Evolutionary conservation across 2,113 vertebrate species (phyloP).

Genomic region (Chionomys nivalis): DNA sequence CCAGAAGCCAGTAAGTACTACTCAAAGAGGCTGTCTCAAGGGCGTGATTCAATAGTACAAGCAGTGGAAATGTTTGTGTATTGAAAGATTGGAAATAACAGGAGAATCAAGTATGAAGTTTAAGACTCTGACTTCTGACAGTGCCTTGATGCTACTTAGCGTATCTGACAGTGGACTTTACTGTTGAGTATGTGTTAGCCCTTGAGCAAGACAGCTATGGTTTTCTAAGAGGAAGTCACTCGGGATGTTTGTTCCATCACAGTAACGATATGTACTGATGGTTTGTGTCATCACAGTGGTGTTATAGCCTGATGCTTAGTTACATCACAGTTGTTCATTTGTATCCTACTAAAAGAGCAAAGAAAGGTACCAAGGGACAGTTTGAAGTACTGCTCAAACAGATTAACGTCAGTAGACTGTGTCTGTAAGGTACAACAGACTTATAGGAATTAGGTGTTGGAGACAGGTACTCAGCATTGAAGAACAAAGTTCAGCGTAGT

Average conservation of each 20-base stretch:
- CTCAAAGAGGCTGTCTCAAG: fast-evolving
- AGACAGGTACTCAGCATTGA: background rate
- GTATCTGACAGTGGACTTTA: background rate
- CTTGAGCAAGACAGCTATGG: background rate
- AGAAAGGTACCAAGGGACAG: background rate
- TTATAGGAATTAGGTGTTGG: background rate
- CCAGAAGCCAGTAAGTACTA: background rate
- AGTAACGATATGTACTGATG: background rate
- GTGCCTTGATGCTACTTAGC: background rate
- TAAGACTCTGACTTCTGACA: background rate
- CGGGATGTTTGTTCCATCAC: background rate
- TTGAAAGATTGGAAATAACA: background rate
- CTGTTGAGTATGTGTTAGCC: background rate
- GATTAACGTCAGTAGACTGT: background rate
- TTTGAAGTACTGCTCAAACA: background rate
- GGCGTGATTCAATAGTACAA: background rate
- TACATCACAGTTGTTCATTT: conserved; percentile 16
- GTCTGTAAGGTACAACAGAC: background rate
- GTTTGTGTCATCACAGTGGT: background rate
- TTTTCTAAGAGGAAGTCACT: conserved; percentile 22
- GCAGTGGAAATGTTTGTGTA: background rate
- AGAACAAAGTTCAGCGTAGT: background rate
- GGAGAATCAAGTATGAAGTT: background rate
- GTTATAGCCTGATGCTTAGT: background rate
- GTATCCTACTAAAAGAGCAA: background rate